Conservation (phyloP, 2,888 invertebrate species). For the Abrostola tripartita region DNA sequence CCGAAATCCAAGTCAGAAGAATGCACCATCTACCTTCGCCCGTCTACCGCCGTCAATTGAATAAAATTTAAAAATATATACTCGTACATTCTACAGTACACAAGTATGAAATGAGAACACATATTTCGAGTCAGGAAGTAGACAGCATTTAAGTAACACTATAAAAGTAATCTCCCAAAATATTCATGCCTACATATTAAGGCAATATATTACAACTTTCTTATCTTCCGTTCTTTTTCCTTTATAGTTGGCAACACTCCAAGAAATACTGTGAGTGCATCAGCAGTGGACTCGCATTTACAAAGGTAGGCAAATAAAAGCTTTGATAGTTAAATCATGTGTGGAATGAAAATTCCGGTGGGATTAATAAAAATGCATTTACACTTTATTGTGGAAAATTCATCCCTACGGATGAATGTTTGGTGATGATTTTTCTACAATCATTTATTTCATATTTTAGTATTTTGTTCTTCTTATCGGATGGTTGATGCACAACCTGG, state of each 20-base stretch:
- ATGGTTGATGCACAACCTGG: no score
- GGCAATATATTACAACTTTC: conserved; percentile 21
- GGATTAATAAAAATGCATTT: neutral
- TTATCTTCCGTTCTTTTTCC: conserved; percentile 44
- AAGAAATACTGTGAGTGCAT: conserved; percentile 35
- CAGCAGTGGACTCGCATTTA: conserved; percentile 17
- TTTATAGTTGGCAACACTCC: conserved; percentile 46
- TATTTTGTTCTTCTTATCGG: no score
- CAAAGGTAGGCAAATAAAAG: conserved; percentile 4
- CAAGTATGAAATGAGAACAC: conserved; percentile 1
- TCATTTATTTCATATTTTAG: no score
- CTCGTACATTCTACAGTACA: neutral
- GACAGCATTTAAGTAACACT: conserved; percentile 31
- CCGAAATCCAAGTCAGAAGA: no score
- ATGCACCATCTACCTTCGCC: neutral
- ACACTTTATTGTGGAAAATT: neutral
- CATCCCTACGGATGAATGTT: no score
- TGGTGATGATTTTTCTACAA: no score
- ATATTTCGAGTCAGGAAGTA: conserved; percentile 1
- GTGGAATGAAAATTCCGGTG: neutral
- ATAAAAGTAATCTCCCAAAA: conserved; percentile 43
- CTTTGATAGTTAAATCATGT: conserved; percentile 3
- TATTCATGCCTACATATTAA: conserved; percentile 38
- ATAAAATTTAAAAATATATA: conserved; percentile 1
- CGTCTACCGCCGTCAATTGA: neutral